phyloP scores from a whole-genome alignment of 2,113 vertebrate species.

The Gambusia holbrooki region DNA sequence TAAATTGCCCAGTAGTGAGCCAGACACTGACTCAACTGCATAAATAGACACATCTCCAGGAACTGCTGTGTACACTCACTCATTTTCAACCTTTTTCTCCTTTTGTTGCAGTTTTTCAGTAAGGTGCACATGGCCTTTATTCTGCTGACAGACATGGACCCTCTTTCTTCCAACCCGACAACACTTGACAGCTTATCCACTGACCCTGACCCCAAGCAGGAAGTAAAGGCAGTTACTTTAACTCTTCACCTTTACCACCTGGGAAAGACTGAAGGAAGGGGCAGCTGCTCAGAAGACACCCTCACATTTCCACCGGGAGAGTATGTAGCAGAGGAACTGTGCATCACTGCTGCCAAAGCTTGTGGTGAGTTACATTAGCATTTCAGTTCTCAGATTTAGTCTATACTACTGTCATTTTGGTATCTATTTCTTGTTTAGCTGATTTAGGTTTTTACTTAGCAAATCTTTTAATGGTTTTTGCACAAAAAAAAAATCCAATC shows the following conservation, averaged over 20 bases:
- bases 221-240: conserved; percentile 71
- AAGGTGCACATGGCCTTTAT: conserved; percentile 84
- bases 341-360: conserved; percentile 87
- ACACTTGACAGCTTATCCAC: conserved; percentile 56
- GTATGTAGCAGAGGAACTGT: conserved; percentile 91
- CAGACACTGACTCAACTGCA: not conserved
- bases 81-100: not conserved
- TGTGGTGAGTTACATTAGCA: conserved; percentile 83
- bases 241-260: conserved; percentile 86
- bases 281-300: conserved; percentile 52
- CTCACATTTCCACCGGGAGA: conserved; percentile 87
- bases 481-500: not conserved
- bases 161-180: conserved; percentile 56
- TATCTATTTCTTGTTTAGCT: not conserved
- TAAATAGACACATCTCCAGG: not conserved
- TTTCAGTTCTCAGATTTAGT: conserved; percentile 14
- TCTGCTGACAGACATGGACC: conserved; percentile 86
- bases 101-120: conserved; percentile 58
- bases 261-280: conserved; percentile 58
- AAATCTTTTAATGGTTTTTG: not conserved
- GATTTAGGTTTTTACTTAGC: not conserved
- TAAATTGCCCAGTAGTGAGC: not conserved
- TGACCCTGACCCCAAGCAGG: conserved; percentile 73
- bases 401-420: not conserved
- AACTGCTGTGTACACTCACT: not conserved